Evolutionary conservation across 1,140 invertebrate species (phyloP).

Genomic region (Andrena cerasifolii): DNA sequence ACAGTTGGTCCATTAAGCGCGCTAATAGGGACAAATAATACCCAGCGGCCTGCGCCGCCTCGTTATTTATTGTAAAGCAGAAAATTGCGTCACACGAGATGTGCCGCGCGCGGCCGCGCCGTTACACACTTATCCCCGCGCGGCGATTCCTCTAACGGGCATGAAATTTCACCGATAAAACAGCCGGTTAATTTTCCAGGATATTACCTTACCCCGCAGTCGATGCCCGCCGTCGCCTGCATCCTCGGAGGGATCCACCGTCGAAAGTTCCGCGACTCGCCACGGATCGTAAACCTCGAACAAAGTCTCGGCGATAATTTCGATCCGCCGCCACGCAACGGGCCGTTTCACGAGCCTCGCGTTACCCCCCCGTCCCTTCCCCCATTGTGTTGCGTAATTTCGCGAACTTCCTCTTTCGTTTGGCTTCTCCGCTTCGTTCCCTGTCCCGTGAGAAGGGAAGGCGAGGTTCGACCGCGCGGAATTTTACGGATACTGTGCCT

Average conservation of each 20-base stretch:
- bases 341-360: not conserved
- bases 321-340: slow-evolving; percentile 14
- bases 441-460: too few relatives aligned
- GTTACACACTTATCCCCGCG: not conserved
- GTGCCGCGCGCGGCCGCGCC: not conserved
- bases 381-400: slow-evolving; percentile 32
- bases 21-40: slow-evolving; percentile 24
- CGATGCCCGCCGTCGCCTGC: not conserved
- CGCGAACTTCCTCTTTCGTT: slow-evolving; percentile 7
- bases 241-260: slow-evolving; percentile 6
- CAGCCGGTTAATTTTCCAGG: slow-evolving; percentile 15
- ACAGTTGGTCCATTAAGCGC: slow-evolving; percentile 13
- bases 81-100: slow-evolving; percentile 40
- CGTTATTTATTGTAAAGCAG: slow-evolving; percentile 20
- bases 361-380: not conserved
- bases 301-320: slow-evolving; percentile 34
- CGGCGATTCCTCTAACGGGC: slow-evolving; percentile 6
- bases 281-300: slow-evolving; percentile 33
- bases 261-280: slow-evolving; percentile 17
- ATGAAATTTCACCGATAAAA: slow-evolving; percentile 36
- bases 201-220: not conserved
- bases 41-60: not conserved
- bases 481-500: too few relatives aligned
- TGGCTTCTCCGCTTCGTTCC: too few relatives aligned
- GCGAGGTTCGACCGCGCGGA: too few relatives aligned